Evolutionary conservation across 2,113 vertebrate genomes (phyloP).

Genomic region (Okapia johnstoni): DNA sequence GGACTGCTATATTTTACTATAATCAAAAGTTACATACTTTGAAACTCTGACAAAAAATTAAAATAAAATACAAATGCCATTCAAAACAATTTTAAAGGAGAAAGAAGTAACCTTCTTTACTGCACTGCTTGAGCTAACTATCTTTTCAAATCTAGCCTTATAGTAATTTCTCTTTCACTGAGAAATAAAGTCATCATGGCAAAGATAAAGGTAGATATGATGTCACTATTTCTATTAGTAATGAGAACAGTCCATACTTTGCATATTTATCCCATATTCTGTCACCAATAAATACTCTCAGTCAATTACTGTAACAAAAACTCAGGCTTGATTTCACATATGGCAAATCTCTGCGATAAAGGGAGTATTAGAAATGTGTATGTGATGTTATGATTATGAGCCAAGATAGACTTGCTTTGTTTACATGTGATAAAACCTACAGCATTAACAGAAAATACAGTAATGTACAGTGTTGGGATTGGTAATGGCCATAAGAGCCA

Average conservation of each 20-base stretch:
- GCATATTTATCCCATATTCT: background rate
- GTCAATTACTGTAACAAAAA: background rate
- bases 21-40: background rate
- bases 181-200: background rate
- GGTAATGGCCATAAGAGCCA: background rate
- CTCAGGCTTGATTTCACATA: background rate
- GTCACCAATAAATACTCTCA: background rate
- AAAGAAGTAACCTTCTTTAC: background rate
- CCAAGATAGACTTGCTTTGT: background rate
- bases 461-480: background rate
- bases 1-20: background rate
- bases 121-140: background rate
- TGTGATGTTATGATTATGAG: background rate
- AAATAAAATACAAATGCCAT: background rate
- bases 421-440: background rate
- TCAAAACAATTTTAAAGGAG: background rate
- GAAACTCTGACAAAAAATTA: background rate
- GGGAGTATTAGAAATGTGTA: background rate
- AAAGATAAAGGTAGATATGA: background rate
- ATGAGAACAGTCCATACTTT: background rate
- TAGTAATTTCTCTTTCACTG: background rate
- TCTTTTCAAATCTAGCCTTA: background rate
- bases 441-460: background rate
- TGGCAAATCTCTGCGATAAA: background rate
- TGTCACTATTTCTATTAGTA: background rate